Conservation (phyloP, 2,888 invertebrate genomes). For the Rhyacophila evoluta region DNA sequence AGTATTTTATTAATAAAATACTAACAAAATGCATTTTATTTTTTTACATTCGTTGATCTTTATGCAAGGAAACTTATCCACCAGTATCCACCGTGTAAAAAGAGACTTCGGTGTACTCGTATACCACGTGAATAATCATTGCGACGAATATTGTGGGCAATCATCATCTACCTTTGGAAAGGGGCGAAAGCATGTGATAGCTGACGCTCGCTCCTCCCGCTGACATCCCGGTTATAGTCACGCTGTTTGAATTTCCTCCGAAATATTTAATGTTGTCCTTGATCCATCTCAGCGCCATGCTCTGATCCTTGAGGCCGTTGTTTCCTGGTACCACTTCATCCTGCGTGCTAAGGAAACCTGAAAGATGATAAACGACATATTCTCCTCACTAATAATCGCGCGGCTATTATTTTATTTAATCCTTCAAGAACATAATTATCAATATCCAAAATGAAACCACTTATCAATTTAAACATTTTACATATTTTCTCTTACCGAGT, state of each 20-base stretch:
- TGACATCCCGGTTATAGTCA: conserved; percentile 78
- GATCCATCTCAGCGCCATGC: conserved; percentile 77
- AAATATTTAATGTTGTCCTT: conserved; percentile 77
- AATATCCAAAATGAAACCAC: too few species aligned
- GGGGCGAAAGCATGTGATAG: conserved; percentile 76
- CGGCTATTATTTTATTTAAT: neutral
- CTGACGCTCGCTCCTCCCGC: conserved; percentile 83
- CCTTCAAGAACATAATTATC: too few species aligned
- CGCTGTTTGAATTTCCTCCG: conserved; percentile 77
- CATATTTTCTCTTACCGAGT: too few species aligned
- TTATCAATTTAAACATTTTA: too few species aligned
- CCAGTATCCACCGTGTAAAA: too few species aligned
- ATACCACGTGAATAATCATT: too few species aligned
- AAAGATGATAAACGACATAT: conserved; percentile 21
- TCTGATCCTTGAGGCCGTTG: conserved; percentile 81
- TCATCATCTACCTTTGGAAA: conserved; percentile 74
- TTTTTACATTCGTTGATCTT: too few species aligned
- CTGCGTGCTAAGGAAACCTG: conserved; percentile 82
- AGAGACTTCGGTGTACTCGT: too few species aligned
- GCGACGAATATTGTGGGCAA: too few species aligned
- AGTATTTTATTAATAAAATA: too few species aligned
- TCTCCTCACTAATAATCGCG: neutral
- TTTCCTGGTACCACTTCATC: conserved; percentile 78
- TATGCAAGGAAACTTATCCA: too few species aligned
- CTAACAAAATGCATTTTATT: too few species aligned